Base-by-base conservation (phyloP, 2,113 vertebrate species). In the Paradoxurus hermaphroditus region DNA sequence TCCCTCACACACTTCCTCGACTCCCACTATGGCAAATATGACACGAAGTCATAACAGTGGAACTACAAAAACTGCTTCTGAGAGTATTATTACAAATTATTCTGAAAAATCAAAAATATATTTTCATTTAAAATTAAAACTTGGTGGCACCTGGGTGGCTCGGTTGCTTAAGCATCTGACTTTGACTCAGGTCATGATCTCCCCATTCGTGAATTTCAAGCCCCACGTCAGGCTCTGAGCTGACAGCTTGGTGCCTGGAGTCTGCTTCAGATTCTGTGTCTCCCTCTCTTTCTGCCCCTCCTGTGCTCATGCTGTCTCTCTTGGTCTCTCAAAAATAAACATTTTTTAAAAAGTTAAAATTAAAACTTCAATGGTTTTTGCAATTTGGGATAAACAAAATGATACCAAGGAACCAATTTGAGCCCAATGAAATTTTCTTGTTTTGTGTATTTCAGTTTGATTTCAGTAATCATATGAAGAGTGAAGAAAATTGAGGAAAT, bases 341-440 rank as follows among this genome's bases (percentile, higher is more conserved):
- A 59, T 59, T n/a, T n/a, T 49, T 49, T 49, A 49, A 49, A 49
- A 49, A 49, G 2, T 49, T 49, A 49, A 94, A 93, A 73, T 90
- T 25, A 81, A 79, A 82, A 44, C 31, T 29, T 90, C 2, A 83
- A 27, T 90, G 14, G 16, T 63, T 75, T 93, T 73, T 75, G n/a
- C 93, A 84, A 88, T 90, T 84, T 79, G 31, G 10, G 96, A 68
- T 68, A 70, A 95, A 88, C 1, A 91, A 90, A 86, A 92, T 73
- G 4, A 56, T 41, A 51, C 62, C n/a, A 90, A 90, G 34, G 44
- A 89, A 73, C 44, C 91, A 77, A 73, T 31, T 36, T 29, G 27
- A 15, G 29, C 59, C 83, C 59, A 67, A 36, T 73, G 18, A 90
- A 29, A 0, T 85, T 95, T 91, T 82, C 8, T 34, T 85, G 16